These are phyloP conservation scores for Zaprionus gabonicus DNA, from an alignment of 1,140 invertebrate species.

Conservation along the genomic window DNA sequence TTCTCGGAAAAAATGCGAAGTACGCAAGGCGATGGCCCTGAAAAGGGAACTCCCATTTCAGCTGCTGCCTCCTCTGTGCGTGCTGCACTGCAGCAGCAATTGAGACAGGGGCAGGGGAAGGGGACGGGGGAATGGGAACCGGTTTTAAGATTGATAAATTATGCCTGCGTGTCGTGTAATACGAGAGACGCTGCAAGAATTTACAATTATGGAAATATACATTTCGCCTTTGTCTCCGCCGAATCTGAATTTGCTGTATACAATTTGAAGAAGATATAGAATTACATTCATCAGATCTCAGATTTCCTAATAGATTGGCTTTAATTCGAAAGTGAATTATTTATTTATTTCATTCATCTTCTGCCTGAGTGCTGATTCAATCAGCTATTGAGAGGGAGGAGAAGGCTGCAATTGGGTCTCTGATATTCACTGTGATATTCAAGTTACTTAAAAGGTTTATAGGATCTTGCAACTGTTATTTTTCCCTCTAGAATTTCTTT, in stretches of 20 bases:
- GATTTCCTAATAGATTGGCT: not conserved
- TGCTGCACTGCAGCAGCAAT: slow-evolving; percentile 55
- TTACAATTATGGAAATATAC: slow-evolving; percentile 51
- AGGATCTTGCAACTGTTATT: too few species aligned
- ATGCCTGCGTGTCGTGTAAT: slow-evolving; percentile 44
- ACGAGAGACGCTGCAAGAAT: slow-evolving; percentile 47
- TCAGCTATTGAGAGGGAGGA: not conserved
- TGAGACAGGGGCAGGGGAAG: slow-evolving; percentile 20
- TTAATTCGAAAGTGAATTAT: not conserved
- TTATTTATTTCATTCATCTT: not conserved
- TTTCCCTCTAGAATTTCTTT: too few species aligned
- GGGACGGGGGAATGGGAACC: slow-evolving; percentile 42
- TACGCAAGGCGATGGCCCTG: not conserved
- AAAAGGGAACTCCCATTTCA: slow-evolving; percentile 47
- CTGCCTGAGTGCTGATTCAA: not conserved
- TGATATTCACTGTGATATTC: too few species aligned
- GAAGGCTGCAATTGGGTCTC: too few species aligned
- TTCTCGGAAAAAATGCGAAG: slow-evolving; percentile 61
- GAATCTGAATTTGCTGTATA: slow-evolving; percentile 11
- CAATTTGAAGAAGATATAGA: slow-evolving; percentile 16
- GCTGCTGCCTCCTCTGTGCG: slow-evolving; percentile 55
- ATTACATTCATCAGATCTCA: slow-evolving; percentile 22
- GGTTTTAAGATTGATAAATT: slow-evolving; percentile 76
- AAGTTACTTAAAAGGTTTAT: too few species aligned
- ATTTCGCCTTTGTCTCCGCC: slow-evolving; percentile 13